A percentile compares a stretch with the other conserved stretches of the same genome.
Evolutionary conservation across 2,113 vertebrate species (phyloP).

Genomic region (Agelaius phoeniceus): DNA sequence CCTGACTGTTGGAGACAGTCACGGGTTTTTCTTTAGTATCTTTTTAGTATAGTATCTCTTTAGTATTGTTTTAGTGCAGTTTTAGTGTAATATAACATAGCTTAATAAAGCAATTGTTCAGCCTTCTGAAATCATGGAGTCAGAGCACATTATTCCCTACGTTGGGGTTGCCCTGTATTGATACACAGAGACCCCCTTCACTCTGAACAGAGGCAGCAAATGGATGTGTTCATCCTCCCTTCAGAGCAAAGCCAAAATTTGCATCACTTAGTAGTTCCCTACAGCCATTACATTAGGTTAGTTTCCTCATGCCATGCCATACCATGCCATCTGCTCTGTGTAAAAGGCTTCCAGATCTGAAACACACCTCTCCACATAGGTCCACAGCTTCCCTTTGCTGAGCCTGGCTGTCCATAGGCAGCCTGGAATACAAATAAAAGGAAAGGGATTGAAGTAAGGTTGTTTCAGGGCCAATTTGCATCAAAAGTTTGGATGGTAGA

Average conservation of each 20-base stretch:
- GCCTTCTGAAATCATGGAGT: too few species aligned
- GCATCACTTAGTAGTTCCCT: neutral
- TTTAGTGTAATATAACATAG: too few species aligned
- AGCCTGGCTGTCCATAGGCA: neutral
- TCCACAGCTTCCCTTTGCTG: neutral
- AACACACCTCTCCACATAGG: fast-evolving
- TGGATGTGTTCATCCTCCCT: neutral
- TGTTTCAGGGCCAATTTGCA: neutral
- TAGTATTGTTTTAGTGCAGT: too few species aligned
- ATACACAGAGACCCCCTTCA: neutral
- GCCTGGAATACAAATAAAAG: neutral
- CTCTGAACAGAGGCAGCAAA: neutral
- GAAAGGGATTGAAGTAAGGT: neutral
- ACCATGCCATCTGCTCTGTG: neutral
- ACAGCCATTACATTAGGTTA: neutral
- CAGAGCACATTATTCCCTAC: too few species aligned
- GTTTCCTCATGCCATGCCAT: neutral
- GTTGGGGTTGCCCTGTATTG: too few species aligned
- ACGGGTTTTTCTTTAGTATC: too few species aligned
- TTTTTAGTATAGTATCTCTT: too few species aligned
- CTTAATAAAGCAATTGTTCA: too few species aligned
- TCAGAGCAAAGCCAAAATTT: neutral
- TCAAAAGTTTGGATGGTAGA: neutral
- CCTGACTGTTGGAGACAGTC: too few species aligned
- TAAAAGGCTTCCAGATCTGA: neutral